These are phyloP conservation scores for Ivindomyrus marchei DNA, from an alignment of 2,113 vertebrate genomes.

Conservation along the genomic window DNA sequence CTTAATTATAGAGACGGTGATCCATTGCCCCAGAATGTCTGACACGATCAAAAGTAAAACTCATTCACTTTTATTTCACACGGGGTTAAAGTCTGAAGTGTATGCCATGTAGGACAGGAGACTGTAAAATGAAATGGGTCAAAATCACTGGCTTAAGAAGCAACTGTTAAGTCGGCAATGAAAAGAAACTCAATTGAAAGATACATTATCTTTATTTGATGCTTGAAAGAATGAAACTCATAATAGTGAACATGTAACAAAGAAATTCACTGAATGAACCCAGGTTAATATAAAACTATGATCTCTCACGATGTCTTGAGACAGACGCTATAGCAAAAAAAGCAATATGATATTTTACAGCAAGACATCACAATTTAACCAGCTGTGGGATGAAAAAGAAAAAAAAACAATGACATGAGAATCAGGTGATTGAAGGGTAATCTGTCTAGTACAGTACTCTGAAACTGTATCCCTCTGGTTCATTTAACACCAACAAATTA, in stretches of 20 bases:
- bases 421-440: neutral
- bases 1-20: neutral
- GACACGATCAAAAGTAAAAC: neutral
- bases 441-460: neutral
- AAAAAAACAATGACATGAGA: neutral
- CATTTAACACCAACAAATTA: neutral
- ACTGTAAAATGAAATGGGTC: neutral
- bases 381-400: neutral
- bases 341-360: neutral
- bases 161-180: neutral
- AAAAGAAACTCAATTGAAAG: neutral
- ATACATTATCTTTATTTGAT: constrained; percentile 5
- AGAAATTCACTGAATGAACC: neutral
- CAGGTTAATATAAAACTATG: neutral
- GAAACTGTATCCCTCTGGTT: neutral
- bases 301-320: neutral
- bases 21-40: neutral
- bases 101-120: neutral
- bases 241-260: neutral
- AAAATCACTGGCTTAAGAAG: neutral
- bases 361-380: constrained; percentile 2
- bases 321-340: neutral
- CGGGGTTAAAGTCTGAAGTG: neutral
- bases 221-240: neutral
- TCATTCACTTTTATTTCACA: neutral